phyloP scores from a whole-genome alignment of 2,888 invertebrate genomes.

The Chrysina gloriosa region DNA sequence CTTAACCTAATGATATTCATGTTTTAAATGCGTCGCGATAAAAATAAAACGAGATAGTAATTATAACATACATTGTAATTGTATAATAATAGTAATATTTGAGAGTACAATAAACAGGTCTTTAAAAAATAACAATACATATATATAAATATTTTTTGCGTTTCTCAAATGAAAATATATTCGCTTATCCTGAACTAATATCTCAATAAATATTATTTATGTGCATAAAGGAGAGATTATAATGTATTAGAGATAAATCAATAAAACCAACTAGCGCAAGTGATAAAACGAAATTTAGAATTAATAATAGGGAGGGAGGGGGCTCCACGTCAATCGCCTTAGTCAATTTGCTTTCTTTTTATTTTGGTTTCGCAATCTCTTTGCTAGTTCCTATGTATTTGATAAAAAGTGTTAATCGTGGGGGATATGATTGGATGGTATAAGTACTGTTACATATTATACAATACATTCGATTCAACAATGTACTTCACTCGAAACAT shows the following conservation, averaged over 20 bases:
- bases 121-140: slow-evolving; percentile 35
- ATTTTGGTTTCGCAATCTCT: no score
- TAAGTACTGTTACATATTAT: slow-evolving; percentile 10
- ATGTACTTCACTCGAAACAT: no score
- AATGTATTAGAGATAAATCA: not conserved
- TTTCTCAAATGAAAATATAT: not conserved
- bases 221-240: not conserved
- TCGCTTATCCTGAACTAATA: not conserved
- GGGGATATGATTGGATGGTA: not conserved
- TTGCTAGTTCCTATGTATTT: no score
- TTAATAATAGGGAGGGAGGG: no score
- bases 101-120: slow-evolving; percentile 25
- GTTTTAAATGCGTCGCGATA: no score
- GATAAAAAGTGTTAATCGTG: not conserved
- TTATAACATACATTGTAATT: slow-evolving; percentile 32
- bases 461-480: no score
- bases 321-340: no score
- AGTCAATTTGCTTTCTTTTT: no score
- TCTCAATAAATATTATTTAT: slow-evolving; percentile 13
- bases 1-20: no score
- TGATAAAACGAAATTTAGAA: no score
- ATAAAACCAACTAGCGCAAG: not conserved
- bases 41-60: slow-evolving; percentile 6
- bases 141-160: slow-evolving; percentile 26
- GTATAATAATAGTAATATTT: slow-evolving; percentile 22